phyloP scores from a whole-genome alignment of 2,113 vertebrate genomes.

The Ceyx cyanopectus region DNA sequence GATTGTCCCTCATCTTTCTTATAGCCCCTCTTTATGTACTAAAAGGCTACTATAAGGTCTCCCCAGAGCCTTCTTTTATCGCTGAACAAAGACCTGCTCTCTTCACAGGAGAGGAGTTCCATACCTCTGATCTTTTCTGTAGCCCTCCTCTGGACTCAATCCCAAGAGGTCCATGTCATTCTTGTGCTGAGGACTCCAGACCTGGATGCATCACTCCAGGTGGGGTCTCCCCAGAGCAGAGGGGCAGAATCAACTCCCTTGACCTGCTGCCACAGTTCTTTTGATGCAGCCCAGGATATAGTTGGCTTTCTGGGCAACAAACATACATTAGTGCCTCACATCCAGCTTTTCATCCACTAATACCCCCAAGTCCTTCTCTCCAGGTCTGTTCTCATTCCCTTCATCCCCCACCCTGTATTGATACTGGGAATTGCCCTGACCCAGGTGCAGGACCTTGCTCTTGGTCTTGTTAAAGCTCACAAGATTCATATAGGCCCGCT shows the following conservation, averaged over 20 bases:
- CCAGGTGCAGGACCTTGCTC: not conserved
- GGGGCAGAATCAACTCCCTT: not conserved
- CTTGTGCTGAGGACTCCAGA: not conserved
- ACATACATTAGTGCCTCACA: not conserved
- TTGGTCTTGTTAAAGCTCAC: not conserved
- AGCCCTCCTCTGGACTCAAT: not conserved
- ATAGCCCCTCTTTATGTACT: too few relatives aligned
- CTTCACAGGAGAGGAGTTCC: not conserved
- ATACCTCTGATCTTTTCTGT: not conserved
- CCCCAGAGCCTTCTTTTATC: not conserved
- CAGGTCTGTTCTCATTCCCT: not conserved
- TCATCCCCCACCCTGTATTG: not conserved
- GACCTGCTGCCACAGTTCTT: fast-evolving
- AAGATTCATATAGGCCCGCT: not conserved
- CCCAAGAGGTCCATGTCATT: not conserved
- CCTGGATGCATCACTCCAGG: not conserved
- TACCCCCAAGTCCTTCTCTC: not conserved
- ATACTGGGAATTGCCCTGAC: fast-evolving
- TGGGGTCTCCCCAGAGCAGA: not conserved
- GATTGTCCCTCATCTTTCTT: not conserved
- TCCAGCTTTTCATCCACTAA: not conserved
- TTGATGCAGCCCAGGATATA: not conserved
- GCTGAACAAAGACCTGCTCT: too few relatives aligned
- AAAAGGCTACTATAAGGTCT: too few relatives aligned
- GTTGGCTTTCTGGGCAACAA: not conserved